Conservation (phyloP, 2,797 vertebrate species). For the Pelobates cultripes region DNA sequence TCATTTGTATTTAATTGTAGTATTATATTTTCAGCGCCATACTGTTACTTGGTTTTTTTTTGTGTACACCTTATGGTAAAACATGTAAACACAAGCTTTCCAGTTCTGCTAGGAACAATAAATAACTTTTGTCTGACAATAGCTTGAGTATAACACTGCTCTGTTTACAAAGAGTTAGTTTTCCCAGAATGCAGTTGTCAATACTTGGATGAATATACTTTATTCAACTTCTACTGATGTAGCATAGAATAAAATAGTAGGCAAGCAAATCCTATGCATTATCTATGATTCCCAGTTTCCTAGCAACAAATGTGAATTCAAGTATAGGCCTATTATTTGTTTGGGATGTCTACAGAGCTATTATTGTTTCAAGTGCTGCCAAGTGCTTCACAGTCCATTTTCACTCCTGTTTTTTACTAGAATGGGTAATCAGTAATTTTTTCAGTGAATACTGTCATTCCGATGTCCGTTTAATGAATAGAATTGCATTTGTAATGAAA, state of each 20-base stretch:
- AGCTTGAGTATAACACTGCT: too few relatives aligned
- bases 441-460: slow-evolving; percentile 16
- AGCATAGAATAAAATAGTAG: slow-evolving; percentile 20
- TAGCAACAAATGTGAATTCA: slow-evolving; percentile 65
- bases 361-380: slow-evolving; percentile 47
- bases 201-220: slow-evolving; percentile 13
- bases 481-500: slow-evolving; percentile 32
- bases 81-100: too few relatives aligned
- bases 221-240: slow-evolving; percentile 8
- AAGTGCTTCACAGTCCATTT: slow-evolving; percentile 54
- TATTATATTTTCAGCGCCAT: too few relatives aligned
- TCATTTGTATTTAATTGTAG: too few relatives aligned
- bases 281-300: slow-evolving; percentile 59
- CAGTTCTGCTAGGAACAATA: too few relatives aligned
- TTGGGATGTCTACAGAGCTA: slow-evolving; percentile 51
- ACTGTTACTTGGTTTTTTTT: too few relatives aligned
- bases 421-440: slow-evolving; percentile 6
- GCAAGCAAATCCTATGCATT: slow-evolving; percentile 9
- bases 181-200: not conserved
- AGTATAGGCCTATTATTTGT: slow-evolving; percentile 58
- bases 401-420: slow-evolving; percentile 37
- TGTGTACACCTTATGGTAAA: too few relatives aligned
- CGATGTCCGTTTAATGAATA: slow-evolving; percentile 36
- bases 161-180: too few relatives aligned
- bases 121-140: too few relatives aligned